Evolutionary conservation across 2,888 invertebrate genomes (phyloP).

Genomic region (Pollenia angustigena): DNA sequence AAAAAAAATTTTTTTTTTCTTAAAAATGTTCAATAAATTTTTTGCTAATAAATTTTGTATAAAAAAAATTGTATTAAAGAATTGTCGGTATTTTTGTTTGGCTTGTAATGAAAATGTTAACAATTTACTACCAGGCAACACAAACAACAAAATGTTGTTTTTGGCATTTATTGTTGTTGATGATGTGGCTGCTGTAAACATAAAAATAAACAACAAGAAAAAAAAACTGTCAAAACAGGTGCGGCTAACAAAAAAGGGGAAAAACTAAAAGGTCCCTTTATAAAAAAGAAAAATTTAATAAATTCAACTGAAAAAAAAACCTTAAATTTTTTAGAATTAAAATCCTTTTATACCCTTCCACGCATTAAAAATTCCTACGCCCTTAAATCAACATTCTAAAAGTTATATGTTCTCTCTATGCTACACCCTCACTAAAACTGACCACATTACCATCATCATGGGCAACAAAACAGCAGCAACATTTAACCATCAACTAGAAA

Average conservation of each 20-base stretch:
- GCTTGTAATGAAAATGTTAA: constrained; percentile 58
- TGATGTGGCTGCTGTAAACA: constrained; percentile 66
- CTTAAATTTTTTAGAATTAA: not conserved
- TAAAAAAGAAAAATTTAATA: not conserved
- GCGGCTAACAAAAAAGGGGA: not conserved
- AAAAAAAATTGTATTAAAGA: constrained; percentile 20
- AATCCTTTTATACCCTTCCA: too few relatives aligned
- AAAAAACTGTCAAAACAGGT: not conserved
- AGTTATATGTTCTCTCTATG: not conserved
- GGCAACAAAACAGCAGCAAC: constrained; percentile 36
- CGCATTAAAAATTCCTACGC: constrained; percentile 29
- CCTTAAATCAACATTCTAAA: constrained; percentile 2
- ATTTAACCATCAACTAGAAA: constrained; percentile 56
- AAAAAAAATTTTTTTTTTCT: not conserved
- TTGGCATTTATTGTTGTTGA: constrained; percentile 72
- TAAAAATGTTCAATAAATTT: constrained; percentile 14
- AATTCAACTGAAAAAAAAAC: too few relatives aligned
- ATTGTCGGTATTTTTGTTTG: constrained; percentile 45
- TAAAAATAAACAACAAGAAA: constrained; percentile 9
- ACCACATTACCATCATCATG: constrained; percentile 57
- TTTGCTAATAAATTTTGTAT: constrained; percentile 39
- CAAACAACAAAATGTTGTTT: constrained; percentile 52
- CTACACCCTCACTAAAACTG: constrained; percentile 52
- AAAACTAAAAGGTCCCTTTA: not conserved
- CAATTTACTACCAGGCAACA: constrained; percentile 67